Conservation (phyloP, 2,888 invertebrate species). For the Gibbula magus region DNA sequence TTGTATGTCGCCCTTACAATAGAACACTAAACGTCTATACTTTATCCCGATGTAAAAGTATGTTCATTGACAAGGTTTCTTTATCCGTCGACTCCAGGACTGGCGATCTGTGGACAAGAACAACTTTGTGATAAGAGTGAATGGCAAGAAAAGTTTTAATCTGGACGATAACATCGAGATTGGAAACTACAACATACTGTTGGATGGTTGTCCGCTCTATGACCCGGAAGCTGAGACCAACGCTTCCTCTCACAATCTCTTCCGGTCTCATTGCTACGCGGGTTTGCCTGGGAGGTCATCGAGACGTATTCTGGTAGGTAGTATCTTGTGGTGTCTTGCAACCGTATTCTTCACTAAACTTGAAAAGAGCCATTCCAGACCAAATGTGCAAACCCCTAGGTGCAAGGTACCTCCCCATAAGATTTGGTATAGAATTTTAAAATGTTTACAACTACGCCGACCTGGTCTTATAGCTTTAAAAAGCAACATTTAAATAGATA, state of each 20-base stretch:
- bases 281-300: constrained; percentile 60
- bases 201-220: constrained; percentile 60
- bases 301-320: constrained; percentile 50
- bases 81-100: constrained; percentile 17
- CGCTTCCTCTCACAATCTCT: constrained; percentile 54
- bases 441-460: no score
- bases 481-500: no score
- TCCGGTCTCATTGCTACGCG: constrained; percentile 47
- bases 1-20: no score
- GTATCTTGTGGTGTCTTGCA: no score
- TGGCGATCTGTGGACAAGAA: constrained; percentile 43
- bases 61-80: not conserved
- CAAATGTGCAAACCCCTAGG: no score
- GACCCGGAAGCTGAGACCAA: constrained; percentile 46
- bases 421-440: no score
- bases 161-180: constrained; percentile 44
- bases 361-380: no score
- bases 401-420: no score
- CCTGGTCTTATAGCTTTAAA: no score
- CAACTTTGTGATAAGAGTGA: constrained; percentile 45
- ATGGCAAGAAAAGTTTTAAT: constrained; percentile 43
- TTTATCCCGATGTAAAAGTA: no score
- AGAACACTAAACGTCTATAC: no score
- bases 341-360: no score
- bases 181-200: constrained; percentile 67